A percentile compares a stretch with the other conserved stretches of the same genome.
Conservation (phyloP, 1,140 invertebrate genomes). For the Polypedilum pembai region DNA sequence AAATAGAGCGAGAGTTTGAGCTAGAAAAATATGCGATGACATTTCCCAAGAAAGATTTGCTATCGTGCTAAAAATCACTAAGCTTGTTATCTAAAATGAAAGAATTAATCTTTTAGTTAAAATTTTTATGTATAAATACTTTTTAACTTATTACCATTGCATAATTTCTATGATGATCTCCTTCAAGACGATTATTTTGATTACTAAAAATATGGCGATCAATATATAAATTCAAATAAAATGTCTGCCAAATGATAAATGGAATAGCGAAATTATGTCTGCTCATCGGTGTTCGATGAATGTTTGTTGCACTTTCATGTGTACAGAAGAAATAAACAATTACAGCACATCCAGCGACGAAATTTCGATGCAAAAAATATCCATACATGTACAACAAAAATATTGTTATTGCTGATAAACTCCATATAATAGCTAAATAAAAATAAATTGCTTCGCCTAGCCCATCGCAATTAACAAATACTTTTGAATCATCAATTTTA, state of each 20-base stretch:
- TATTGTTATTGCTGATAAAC: slow-evolving; percentile 40
- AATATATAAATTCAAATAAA: slow-evolving; percentile 40
- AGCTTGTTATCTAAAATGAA: slow-evolving; percentile 35
- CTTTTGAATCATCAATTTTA: slow-evolving; percentile 22
- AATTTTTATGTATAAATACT: neutral
- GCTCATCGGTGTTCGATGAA: slow-evolving; percentile 39
- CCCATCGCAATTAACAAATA: slow-evolving; percentile 31
- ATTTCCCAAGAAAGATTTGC: slow-evolving; percentile 41
- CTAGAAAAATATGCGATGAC: slow-evolving; percentile 39
- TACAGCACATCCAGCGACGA: slow-evolving; percentile 30
- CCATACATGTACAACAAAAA: slow-evolving; percentile 41
- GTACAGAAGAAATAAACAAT: slow-evolving; percentile 43
- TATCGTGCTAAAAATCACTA: slow-evolving; percentile 37
- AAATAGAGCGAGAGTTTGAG: slow-evolving; percentile 35
- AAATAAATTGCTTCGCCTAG: slow-evolving; percentile 39
- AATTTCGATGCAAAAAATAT: slow-evolving; percentile 33
- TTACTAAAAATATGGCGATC: slow-evolving; percentile 29
- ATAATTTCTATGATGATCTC: slow-evolving; percentile 31
- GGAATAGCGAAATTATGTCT: slow-evolving; percentile 43
- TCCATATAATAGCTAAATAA: slow-evolving; percentile 41
- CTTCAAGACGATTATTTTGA: neutral
- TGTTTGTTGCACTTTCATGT: slow-evolving; percentile 41
- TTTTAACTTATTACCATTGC: slow-evolving; percentile 33
- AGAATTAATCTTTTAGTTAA: neutral
- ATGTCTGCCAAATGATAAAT: slow-evolving; percentile 42